A percentile compares a stretch with the other conserved stretches of the same genome.
These are phyloP conservation scores for Panonychus citri DNA, from an alignment of 1,140 invertebrate genomes.

Conservation along the genomic window DNA sequence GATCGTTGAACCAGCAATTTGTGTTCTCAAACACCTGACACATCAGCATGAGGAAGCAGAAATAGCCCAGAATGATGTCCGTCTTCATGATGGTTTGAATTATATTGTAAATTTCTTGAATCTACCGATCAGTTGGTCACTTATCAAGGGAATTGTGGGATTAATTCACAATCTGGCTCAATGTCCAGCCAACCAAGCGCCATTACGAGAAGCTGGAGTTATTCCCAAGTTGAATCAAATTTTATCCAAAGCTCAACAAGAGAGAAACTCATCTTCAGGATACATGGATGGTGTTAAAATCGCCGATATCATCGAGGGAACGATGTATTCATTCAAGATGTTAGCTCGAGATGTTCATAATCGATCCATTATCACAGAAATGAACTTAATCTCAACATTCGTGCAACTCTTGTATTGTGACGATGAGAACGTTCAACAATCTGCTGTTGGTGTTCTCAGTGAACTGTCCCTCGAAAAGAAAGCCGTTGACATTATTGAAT, in stretches of 20 bases:
- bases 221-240: constrained; percentile 79
- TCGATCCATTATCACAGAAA: constrained; percentile 63
- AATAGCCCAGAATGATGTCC: constrained; percentile 89
- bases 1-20: constrained; percentile 92
- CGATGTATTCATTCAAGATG: constrained; percentile 87
- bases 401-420: constrained; percentile 82
- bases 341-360: constrained; percentile 79
- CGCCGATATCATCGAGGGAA: constrained; percentile 93
- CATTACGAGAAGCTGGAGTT: constrained; percentile 73
- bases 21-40: constrained; percentile 82
- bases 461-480: constrained; percentile 37
- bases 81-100: constrained; percentile 69
- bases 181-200: constrained; percentile 80
- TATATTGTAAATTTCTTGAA: constrained; percentile 85
- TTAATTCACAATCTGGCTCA: constrained; percentile 87
- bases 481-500: constrained; percentile 79
- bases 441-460: constrained; percentile 82
- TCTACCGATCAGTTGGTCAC: constrained; percentile 72
- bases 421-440: constrained; percentile 89
- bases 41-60: constrained; percentile 82
- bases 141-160: constrained; percentile 83
- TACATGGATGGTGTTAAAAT: constrained; percentile 90
- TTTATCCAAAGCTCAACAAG: constrained; percentile 76
- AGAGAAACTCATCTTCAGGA: constrained; percentile 29
- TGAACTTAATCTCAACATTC: constrained; percentile 81